Evolutionary conservation across 1,140 invertebrate species (phyloP), one percentile per base, ranked within the genome.

Genomic region (Drosophila virilis): DNA sequence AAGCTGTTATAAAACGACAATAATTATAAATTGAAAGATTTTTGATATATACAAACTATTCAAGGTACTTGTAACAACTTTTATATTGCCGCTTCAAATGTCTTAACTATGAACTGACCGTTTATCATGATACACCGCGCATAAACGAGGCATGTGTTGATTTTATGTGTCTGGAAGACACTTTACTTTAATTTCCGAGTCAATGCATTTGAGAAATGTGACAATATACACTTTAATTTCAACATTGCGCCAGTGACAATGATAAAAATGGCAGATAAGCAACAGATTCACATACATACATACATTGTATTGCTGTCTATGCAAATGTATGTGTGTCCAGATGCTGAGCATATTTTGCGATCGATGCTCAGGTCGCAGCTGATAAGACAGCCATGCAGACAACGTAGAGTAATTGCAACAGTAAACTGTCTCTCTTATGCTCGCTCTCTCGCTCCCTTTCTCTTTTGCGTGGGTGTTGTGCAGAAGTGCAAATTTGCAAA

Each of bases 101-200:
- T 13, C n/a, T 15, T 13, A 13, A 15, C 5, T 6, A 15, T 5
- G 7, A 43, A 13, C 17, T 17, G 17, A 17, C 17, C 17, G 17
- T 22, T 22, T 22, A 3, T 48, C 33, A 4, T 15, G 43, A 67
- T 46, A 8, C 15, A n/a, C 48, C 22, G 3, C 12, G 58, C 58
- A 70, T 70, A 43, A 69, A 52, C 55, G 15, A 9, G 7, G 28
- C 6, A 43, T n/a, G 33, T 48, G 42, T 12, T 59, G 3, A n/a
- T 38, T 50, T 38, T 28, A 7, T 38, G 22, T 12, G 38, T 45
- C 32, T 60, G 55, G 32, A 54, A 59, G 22, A 65, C 66, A 62
- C 55, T 78, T 70, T 40, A 54, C 15, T 78, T 74, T 43, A 54
- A 55, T 74, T 70, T 42, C 32, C 48, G 22, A 52, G 5, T 13